Evolutionary conservation across 2,113 vertebrate genomes (phyloP).

Genomic region (Caretta caretta): DNA sequence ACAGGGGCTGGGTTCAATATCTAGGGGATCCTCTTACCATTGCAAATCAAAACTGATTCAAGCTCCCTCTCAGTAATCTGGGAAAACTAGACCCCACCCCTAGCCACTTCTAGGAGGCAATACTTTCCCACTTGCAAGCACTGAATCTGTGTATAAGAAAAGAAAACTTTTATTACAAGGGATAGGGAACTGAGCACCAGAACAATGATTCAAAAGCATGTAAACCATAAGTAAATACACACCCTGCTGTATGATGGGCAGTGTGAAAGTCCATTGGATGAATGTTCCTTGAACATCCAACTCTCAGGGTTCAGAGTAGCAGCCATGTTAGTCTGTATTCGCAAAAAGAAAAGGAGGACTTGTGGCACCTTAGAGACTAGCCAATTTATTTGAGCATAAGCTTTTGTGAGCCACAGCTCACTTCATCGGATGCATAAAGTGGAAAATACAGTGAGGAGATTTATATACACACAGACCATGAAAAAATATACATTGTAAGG

Average conservation of each 20-base stretch:
- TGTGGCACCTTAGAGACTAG: too few relatives aligned
- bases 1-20: neutral
- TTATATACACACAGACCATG: too few relatives aligned
- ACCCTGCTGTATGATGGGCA: neutral
- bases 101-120: neutral
- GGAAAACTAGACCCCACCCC: neutral
- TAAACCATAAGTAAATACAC: neutral
- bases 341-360: too few relatives aligned
- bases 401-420: too few relatives aligned
- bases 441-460: too few relatives aligned
- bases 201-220: neutral
- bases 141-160: neutral
- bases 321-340: too few relatives aligned
- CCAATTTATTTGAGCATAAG: too few relatives aligned
- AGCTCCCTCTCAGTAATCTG: neutral
- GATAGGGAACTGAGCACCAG: neutral
- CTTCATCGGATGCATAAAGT: too few relatives aligned
- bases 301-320: too few relatives aligned
- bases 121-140: neutral
- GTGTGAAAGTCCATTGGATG: neutral
- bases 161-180: neutral
- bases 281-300: neutral
- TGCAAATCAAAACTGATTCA: neutral
- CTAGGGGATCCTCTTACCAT: neutral
- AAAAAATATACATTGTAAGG: too few relatives aligned